A percentile compares a stretch with the other conserved stretches of the same genome.
Evolutionary conservation across 2,797 vertebrate species (phyloP).

Genomic region (Aphelocoma californica): DNA sequence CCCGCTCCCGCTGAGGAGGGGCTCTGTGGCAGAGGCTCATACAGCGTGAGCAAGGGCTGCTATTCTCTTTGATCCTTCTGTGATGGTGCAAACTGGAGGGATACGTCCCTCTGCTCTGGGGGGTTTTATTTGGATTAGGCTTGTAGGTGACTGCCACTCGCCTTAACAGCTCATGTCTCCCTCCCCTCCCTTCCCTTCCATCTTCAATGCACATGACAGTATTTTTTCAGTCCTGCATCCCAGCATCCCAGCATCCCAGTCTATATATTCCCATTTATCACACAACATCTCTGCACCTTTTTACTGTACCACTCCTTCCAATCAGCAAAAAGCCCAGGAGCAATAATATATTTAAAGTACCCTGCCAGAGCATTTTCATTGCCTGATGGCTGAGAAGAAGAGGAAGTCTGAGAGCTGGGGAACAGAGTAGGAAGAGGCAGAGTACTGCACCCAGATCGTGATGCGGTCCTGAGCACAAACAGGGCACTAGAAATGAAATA

Average conservation of each 20-base stretch:
- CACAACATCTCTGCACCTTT: conserved; percentile 24
- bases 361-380: not conserved
- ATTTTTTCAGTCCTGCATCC: conserved; percentile 8
- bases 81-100: not conserved
- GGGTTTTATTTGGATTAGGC: not conserved
- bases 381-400: not conserved
- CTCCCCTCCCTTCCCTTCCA: not conserved
- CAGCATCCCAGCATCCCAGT: not conserved
- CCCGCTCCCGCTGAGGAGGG: not conserved
- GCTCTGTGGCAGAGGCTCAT: not conserved
- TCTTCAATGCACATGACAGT: not conserved
- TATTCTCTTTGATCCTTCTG: not conserved
- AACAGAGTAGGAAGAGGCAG: not conserved
- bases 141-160: conserved; percentile 22
- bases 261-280: conserved; percentile 37
- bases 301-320: not conserved
- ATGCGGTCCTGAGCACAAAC: not conserved
- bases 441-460: not conserved
- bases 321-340: conserved; percentile 11
- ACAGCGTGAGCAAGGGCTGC: not conserved
- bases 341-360: conserved; percentile 20
- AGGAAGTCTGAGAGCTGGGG: not conserved
- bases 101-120: not conserved
- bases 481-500: not conserved
- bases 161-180: not conserved